Conservation (phyloP, 2,888 invertebrate genomes). For the Syrista parreyssii region DNA sequence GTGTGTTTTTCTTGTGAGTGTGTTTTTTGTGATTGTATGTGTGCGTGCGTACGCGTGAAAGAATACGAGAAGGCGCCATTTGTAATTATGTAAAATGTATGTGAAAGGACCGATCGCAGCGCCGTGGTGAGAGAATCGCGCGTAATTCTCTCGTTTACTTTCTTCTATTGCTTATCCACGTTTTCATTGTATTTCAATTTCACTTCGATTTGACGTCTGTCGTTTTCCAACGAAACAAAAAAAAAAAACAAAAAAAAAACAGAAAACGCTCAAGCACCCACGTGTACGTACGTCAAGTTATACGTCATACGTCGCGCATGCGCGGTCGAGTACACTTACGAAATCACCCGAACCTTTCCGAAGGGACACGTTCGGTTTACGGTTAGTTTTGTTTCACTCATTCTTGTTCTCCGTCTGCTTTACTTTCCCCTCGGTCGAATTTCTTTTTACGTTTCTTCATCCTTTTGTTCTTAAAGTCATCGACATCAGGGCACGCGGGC, state of each 20-base stretch:
- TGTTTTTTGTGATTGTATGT: slow-evolving; percentile 1
- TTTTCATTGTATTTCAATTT: background rate
- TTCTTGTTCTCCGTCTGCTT: background rate
- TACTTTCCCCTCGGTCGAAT: background rate
- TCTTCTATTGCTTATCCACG: slow-evolving; percentile 16
- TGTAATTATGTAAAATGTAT: slow-evolving; percentile 44
- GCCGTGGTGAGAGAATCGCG: slow-evolving; percentile 32
- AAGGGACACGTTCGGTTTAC: background rate
- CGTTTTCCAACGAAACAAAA: background rate
- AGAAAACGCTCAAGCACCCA: background rate
- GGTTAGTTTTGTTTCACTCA: background rate
- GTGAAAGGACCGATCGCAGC: slow-evolving; percentile 38
- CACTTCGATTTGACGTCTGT: background rate
- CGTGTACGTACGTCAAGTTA: background rate
- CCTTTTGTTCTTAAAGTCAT: background rate
- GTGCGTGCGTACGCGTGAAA: slow-evolving; percentile 28
- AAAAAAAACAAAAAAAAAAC: no score
- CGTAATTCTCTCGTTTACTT: slow-evolving; percentile 19
- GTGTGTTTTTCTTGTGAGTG: background rate
- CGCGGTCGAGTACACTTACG: background rate
- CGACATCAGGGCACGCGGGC: background rate
- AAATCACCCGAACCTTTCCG: background rate
- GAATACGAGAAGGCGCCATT: slow-evolving; percentile 34
- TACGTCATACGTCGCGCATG: no score
- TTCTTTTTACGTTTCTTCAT: slow-evolving; percentile 16